Evolutionary conservation across 2,113 vertebrate genomes (phyloP), one percentile per base, ranked within the genome.

Genomic region (Ptychochromis oligacanthus): DNA sequence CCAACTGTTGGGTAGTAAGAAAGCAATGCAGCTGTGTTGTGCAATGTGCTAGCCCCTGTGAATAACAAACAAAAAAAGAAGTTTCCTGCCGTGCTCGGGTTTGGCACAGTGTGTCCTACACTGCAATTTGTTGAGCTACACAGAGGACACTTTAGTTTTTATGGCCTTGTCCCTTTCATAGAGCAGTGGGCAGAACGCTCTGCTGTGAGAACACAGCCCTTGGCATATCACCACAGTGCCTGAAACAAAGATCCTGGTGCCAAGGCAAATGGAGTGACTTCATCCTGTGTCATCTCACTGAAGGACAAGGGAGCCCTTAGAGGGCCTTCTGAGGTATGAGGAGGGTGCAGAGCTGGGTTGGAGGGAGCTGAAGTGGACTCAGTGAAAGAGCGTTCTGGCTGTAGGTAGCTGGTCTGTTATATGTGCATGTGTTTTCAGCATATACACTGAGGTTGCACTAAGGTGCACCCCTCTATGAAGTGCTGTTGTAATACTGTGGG

Each of bases 251-350:
- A 34, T 52, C 59, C 58, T 17, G 17, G 65, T 83, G 89, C 92
- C 91, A 91, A 91, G 61, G 85, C 84, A 86, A 89, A 88, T 54
- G 60, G 38, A 82, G 83, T 93, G 92, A 93, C 91, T 91, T 94
- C 93, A 95, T 91, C 86, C 82, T 80, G 87, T 85, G 91, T 91
- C 91, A 75, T 91, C 86, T 79, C 77, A 3, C 79, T 77, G 83
- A 79, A 88, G 92, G 87, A 92, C 91, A 82, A 88, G 81, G 31
- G 77, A 67, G 78, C 60, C 64, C 75, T 80, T 5, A 38, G 61
- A 82, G 83, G 82, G 74, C 72, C 54, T 58, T 49, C 1, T 36
- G 77, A 76, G 87, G 76, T n/a, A 9, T 49, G 24, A 83, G 17
- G 17, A 55, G 81, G 62, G 28, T 38, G 49, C 77, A 60, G 72